Evolutionary conservation across 2,888 invertebrate genomes (phyloP).

Genomic region (Troides aeacus): DNA sequence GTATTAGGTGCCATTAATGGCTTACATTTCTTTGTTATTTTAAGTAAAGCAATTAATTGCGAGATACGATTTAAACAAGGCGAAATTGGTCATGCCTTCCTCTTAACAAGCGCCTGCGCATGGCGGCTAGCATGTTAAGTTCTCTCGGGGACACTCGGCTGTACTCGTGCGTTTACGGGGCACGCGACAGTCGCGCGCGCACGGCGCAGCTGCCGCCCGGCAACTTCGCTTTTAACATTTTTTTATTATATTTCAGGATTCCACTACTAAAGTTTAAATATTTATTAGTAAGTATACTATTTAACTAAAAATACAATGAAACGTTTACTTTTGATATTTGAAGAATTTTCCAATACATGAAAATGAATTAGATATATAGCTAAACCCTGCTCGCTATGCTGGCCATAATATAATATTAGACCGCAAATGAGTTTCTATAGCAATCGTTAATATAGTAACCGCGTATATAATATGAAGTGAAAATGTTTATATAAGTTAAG

Average conservation of each 20-base stretch:
- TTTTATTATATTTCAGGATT: background rate
- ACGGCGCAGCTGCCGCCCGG: conserved; percentile 49
- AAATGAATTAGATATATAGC: too few species aligned
- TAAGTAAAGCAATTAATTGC: background rate
- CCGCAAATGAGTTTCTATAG: too few species aligned
- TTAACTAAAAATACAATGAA: too few species aligned
- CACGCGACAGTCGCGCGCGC: conserved; percentile 71
- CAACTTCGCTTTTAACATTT: conserved; percentile 48
- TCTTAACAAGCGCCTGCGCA: conserved; percentile 12
- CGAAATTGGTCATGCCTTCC: background rate
- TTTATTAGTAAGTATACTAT: too few species aligned
- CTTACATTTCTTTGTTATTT: background rate
- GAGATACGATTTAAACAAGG: background rate
- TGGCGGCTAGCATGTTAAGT: conserved; percentile 30
- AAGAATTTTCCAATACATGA: too few species aligned
- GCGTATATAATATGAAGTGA: too few species aligned
- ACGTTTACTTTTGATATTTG: too few species aligned
- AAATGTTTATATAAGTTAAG: too few species aligned
- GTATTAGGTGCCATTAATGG: background rate
- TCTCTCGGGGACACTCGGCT: conserved; percentile 57
- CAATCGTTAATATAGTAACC: too few species aligned
- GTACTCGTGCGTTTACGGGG: conserved; percentile 62
- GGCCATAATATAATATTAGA: too few species aligned
- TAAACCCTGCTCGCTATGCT: too few species aligned
- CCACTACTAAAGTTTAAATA: background rate